Evolutionary conservation across 23 tunicate genomes (phyloP), one percentile per base, ranked within the genome.

Genomic region (Trididemnum miniatum): DNA sequence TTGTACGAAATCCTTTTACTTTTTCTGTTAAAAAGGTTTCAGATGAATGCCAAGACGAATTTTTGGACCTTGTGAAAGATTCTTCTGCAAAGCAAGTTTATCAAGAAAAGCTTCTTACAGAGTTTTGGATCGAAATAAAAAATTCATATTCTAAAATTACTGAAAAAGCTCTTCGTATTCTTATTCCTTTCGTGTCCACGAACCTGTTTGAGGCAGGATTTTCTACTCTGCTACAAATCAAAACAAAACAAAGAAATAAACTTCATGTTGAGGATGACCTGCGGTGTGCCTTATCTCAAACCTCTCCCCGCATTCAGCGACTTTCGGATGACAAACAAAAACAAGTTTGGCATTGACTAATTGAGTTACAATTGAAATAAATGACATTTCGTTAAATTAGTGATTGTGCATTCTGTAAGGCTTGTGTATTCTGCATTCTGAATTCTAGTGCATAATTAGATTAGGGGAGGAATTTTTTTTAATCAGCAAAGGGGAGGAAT

Each of bases 1-100:
- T 81, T 73, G 86, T 74, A 1, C 34, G 82, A 65, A 78, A 85
- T 78, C 89, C 79, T 31, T 79, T 78, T 85, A 60, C 82, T 39
- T 75, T 84, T 84, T 25, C 81, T 22, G 82, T 84, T 64, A 71
- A 84, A 75, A 75, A 84, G 75, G 36, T 82, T 73, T 72, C 86
- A 39, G 92, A 81, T 60, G 92, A 87, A 62, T 71, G 71, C 44
- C 84, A 83, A 77, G 84, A 89, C 31, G 88, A 89, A 83, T 78
- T 76, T 69, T 67, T 83, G n/a, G 88, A 89, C 54, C 88, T 89
- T 20, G 28, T 50, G 1, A 35, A 77, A 77, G 94, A 89, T 52
- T 89, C 92, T 50, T 64, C 78, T 34, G 92, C 87, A 49, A 69
- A 67, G 52, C 78, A 80, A 65, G 63, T 34, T 20, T 85, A 65